Base-by-base conservation (phyloP, 2,797 vertebrate species). In the Sebastes vulpes region DNA sequence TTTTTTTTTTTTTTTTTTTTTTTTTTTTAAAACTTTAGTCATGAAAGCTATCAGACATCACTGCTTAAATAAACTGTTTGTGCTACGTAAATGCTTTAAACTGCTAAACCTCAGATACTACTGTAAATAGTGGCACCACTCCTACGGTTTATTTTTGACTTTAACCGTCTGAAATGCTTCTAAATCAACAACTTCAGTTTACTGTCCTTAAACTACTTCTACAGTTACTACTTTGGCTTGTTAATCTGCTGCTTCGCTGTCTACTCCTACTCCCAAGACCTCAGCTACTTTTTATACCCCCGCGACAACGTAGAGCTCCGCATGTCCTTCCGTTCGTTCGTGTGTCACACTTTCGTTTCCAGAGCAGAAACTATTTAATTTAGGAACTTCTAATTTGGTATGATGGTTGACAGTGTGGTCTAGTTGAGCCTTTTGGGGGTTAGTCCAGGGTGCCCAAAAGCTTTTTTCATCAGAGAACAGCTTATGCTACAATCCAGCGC, bases 261-360 rank as follows among this genome's bases (percentile, higher is more conserved):
- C 25, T 25, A 8, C 5, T 42, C 3, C 12, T 31, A 28, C 20
- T 31, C 54, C 26, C 21, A 35, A 35, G 35, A 38, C 35, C 35
- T 38, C 35, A 38, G 35, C 35, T 38, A 38, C 35, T 14, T 14
- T 38, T 38, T 38, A 38, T 38, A 14, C 35, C 35, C 1, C 12
- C 5, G 35, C 35, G 12, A 38, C 35, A 38, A 38, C 35, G 35
- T 38, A 38, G 12, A 38, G 35, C 12, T 38, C 12, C 4, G 4
- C 5, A 0, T 14, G 35, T 38, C 35, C 35, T 38, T 38, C 35
- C 35, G 2, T 14, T 38, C 4, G 0, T 38, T 5, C 11, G 11
- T 0, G 0, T 38, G 12, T 38, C 35, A 38, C 11, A 38, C 35
- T 38, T 14, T 38, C 2, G 35, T 38, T 38, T 38, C 35, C 12